Base-by-base conservation (phyloP, 2,888 invertebrate species). In the Volucella inflata region DNA sequence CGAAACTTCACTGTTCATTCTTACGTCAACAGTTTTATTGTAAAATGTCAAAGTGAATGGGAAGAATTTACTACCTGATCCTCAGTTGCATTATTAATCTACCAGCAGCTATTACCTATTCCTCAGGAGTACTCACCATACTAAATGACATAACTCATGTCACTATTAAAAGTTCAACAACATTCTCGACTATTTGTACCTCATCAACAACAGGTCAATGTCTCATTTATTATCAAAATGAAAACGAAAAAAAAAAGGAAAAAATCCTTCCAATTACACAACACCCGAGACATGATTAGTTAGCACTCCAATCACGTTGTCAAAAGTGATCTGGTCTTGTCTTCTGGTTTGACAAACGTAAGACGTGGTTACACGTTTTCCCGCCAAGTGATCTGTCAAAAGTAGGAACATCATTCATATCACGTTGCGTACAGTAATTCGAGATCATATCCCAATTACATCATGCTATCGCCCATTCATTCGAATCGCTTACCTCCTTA, bases 151-250 rank as follows among this genome's bases (percentile, higher is more conserved):
- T 30, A 30, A 30, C 30, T 30, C 30, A 30, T 30, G 30, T 30
- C 30, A 53, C 21, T 40, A 42, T 40, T 21, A 51, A 65, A 65
- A 51, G 65, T 65, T 65, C 65, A 65, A 65, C 50, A 65, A 65
- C 65, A 51, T 65, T 65, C 40, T 51, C 30, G 30, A 30, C 30
- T 30, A 30, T 6, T 30, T 6, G 30, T 30, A 30, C 30, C 6
- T 30, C 30, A 30, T 16, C 14, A 38, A n/a, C 40, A 65, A 51
- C 30, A 53, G 65, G 51, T 65, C 65, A 65, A 65, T 65, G 51
- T 51, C 51, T 21, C 65, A 2, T 48, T 64, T 38, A 64, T 50
- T 17, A 17, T 16, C 16, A 8, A 50, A 16, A 38, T 3, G 21
- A 21, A 21, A 21, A 21, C 21, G 21, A 21, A 30, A 30, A 21